Percentiles rank a stretch among this genome's conserved stretches.
Conservation (phyloP, 2,797 vertebrate genomes). For the Pithecia hirsuta region DNA sequence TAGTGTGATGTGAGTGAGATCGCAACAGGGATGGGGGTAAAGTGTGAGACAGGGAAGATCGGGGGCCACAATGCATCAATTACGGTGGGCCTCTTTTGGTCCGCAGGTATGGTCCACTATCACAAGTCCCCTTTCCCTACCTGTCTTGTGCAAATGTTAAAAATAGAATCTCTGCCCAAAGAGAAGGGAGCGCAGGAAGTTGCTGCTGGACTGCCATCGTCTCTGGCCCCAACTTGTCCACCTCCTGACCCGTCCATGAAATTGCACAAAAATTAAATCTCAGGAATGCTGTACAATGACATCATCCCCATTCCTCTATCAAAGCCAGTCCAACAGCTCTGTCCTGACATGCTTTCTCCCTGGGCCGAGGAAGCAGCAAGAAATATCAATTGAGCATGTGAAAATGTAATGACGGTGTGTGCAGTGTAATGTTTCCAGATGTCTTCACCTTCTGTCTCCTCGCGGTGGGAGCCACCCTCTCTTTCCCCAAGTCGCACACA, state of each 20-base stretch:
- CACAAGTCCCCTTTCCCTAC: not conserved
- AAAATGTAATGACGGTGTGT: conserved; percentile 81
- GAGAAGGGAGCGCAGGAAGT: conserved; percentile 8
- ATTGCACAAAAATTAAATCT: not conserved
- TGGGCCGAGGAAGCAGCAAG: conserved; percentile 78
- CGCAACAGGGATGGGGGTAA: not conserved
- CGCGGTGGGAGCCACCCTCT: conserved; percentile 67
- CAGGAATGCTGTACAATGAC: not conserved
- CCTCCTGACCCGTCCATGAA: not conserved
- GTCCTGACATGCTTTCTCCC: conserved; percentile 68
- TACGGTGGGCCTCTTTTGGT: conserved; percentile 59
- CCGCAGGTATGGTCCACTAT: conserved; percentile 56
- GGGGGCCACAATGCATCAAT: not conserved
- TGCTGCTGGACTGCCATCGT: not conserved
- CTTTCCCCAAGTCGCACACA: conserved; percentile 56
- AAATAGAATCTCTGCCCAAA: conserved; percentile 34
- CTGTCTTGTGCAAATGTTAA: conserved; percentile 49
- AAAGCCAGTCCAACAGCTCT: conserved; percentile 51
- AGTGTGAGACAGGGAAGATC: not conserved
- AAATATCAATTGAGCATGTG: conserved; percentile 65
- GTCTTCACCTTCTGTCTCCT: conserved; percentile 79
- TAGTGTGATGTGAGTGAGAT: not conserved
- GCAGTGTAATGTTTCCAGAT: conserved; percentile 76
- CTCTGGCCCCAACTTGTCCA: not conserved
- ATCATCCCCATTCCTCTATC: not conserved